phyloP scores from a whole-genome alignment of 2,113 vertebrate species.

The Tenrec ecaudatus region DNA sequence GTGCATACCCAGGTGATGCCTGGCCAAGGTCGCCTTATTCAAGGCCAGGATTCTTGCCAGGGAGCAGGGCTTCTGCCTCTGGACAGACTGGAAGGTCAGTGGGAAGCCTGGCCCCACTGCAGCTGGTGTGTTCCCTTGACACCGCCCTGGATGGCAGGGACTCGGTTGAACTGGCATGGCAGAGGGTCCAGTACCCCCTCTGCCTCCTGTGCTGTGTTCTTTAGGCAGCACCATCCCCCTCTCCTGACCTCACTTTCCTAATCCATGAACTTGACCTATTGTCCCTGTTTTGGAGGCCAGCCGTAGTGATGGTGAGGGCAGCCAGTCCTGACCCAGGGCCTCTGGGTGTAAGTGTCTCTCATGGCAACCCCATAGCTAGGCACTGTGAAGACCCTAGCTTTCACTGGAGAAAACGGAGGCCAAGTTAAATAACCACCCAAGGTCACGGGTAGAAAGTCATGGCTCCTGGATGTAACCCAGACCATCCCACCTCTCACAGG shows the following conservation, averaged over 20 bases:
- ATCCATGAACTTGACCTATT: not conserved
- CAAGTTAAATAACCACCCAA: not conserved
- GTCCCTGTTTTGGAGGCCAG: not conserved
- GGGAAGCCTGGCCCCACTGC: not conserved
- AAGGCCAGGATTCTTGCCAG: conserved; percentile 34
- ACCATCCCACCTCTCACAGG: not conserved
- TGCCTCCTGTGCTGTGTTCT: not conserved
- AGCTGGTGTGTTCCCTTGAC: not conserved
- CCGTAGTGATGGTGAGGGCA: not conserved
- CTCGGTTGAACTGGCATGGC: not conserved
- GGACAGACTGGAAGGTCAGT: not conserved
- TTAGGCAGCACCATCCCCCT: not conserved
- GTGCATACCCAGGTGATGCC: not conserved
- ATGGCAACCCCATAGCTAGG: not conserved
- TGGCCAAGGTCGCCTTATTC: conserved; percentile 13
- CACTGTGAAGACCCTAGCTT: not conserved
- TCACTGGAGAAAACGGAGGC: not conserved
- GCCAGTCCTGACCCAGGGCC: not conserved
- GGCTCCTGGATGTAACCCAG: not conserved
- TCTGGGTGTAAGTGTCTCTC: not conserved
- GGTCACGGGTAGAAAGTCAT: not conserved
- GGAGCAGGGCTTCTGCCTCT: not conserved
- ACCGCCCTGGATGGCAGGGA: not conserved
- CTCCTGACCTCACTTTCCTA: not conserved
- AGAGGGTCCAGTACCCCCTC: not conserved